Base-by-base conservation (phyloP, 2,113 vertebrate genomes). In the Progne subis region DNA sequence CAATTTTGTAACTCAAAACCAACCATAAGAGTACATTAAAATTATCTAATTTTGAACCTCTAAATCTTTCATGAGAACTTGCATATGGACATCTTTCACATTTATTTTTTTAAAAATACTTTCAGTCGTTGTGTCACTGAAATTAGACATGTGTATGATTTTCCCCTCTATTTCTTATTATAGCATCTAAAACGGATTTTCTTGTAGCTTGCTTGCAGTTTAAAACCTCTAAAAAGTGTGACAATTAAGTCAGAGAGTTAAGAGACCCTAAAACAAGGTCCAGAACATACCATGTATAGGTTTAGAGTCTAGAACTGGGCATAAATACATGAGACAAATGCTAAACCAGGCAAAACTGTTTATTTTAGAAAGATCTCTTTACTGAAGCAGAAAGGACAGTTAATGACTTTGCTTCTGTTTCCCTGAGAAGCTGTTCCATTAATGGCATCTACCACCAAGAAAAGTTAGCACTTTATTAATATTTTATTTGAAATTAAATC, bases 11-110 rank as follows among this genome's bases (percentile, higher is more conserved):
- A 79, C 69, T 82, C 69, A 82, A 94, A 96, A 87, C 21, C 72
- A 91, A 57, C 60, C 28, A 34, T 52, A 44, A 53, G 37, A 6
- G 21, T 56, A 86, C 47, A 46, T 83, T 52, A 64, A 93, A 92
- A 93, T 92, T n/a, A 93, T 81, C 68, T 64, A 37, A 93, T 93
- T 94, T 56, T 71, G 56, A 81, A 88, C 71, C 71, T 49, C 49
- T 79, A 34, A 92, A 86, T 32, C 16, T 82, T 91, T 64, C 44
- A 56, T 60, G 21, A 88, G 71, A 52, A 41, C 71, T 67, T 71
- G 21, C 44, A 46, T 34, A 21, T 68, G 34, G 56, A 29, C 7
- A 29, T 55, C 28, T 77, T 85, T 70, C 25, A 39, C 11, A 34
- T 84, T 59, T 71, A 18, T 55, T 77, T 78, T 85, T 82, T 70